Percentiles rank a stretch among this genome's conserved stretches.
Evolutionary conservation across 2,888 invertebrate genomes (phyloP).

Genomic region (Pachydiplax longipennis): DNA sequence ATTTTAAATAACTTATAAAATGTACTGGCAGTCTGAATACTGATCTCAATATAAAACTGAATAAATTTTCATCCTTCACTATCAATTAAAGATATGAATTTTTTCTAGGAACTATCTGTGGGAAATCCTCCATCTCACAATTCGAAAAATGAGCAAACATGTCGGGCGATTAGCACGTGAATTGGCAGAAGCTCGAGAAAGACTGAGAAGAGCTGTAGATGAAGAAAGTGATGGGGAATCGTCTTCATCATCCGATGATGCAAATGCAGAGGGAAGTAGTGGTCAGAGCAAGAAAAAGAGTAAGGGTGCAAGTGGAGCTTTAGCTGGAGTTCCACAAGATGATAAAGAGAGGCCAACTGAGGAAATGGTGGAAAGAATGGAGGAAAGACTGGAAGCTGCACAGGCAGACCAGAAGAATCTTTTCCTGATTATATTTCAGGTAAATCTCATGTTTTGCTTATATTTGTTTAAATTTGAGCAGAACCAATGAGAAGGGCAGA

Average conservation of each 20-base stretch:
- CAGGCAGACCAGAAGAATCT: slow-evolving; percentile 97
- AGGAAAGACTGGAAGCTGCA: slow-evolving; percentile 91
- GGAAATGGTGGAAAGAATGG: slow-evolving; percentile 93
- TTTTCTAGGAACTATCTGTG: slow-evolving; percentile 83
- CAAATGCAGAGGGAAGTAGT: slow-evolving; percentile 62
- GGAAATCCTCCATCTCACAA: slow-evolving; percentile 95
- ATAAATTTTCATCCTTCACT: too few species aligned
- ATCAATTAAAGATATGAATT: too few species aligned
- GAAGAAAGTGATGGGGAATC: slow-evolving; percentile 80
- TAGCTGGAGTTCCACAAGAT: slow-evolving; percentile 53
- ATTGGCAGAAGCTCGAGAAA: slow-evolving; percentile 84
- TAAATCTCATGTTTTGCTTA: slow-evolving; percentile 53
- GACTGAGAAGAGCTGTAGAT: slow-evolving; percentile 82
- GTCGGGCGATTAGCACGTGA: slow-evolving; percentile 84
- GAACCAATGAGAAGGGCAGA: too few species aligned
- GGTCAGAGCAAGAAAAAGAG: slow-evolving; percentile 53
- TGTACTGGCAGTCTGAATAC: too few species aligned
- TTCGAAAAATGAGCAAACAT: slow-evolving; percentile 96
- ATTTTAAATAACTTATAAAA: too few species aligned
- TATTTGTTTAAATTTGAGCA: neutral
- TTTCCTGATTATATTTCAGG: slow-evolving; percentile 95
- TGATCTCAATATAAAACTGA: too few species aligned
- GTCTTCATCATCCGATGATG: slow-evolving; percentile 65
- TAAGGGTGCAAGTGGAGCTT: slow-evolving; percentile 49
- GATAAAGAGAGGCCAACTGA: slow-evolving; percentile 72